Base-by-base conservation (phyloP, 1,140 invertebrate genomes). In the Eubasilissa regina region DNA sequence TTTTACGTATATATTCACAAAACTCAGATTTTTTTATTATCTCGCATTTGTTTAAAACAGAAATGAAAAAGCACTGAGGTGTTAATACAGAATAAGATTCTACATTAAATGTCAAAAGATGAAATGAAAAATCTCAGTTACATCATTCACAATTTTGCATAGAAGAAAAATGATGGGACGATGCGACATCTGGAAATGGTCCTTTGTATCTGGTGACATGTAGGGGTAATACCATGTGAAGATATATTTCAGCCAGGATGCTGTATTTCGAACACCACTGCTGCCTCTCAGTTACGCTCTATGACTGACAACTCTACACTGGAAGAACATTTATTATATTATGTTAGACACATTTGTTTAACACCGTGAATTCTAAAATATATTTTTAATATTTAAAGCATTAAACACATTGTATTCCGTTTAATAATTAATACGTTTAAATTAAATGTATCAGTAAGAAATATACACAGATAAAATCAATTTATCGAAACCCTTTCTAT, bases 121-220 rank as follows among this genome's bases (percentile, higher is more conserved):
- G 19, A 73, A 55, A 73, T 73, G 68, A 73, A 55, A 73, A 73
- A 73, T 73, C 68, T 47, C 47, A 35, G 51, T 73, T 73, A 53
- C 47, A 73, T 73, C 48, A 53, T 73, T 73, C 48, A 53, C 8
- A 35, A 74, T 74, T 53, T 70, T 48, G 47, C 53, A 58, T 10
- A 21, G 35, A 74, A 74, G 66, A 70, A 70, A 19, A 70, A 25
- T 48, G 70, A 74, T 44, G 70, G 51, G 21, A 55, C 25, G 12
- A 74, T 56, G 70, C 56, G 70, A 74, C 70, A 74, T 74, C 70
- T 74, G 70, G 53, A 74, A 74, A 74, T 74, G 70, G 70, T 58
- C 43, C 70, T 74, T 74, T 56, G 70, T 74, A 74, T 74, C 70
- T 43, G 8, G 70, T 74, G 70, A 74, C 70, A 74, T 43, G 35